These are phyloP conservation scores for Chloropsis hardwickii DNA, from an alignment of 2,113 vertebrate genomes.

Conservation along the genomic window DNA sequence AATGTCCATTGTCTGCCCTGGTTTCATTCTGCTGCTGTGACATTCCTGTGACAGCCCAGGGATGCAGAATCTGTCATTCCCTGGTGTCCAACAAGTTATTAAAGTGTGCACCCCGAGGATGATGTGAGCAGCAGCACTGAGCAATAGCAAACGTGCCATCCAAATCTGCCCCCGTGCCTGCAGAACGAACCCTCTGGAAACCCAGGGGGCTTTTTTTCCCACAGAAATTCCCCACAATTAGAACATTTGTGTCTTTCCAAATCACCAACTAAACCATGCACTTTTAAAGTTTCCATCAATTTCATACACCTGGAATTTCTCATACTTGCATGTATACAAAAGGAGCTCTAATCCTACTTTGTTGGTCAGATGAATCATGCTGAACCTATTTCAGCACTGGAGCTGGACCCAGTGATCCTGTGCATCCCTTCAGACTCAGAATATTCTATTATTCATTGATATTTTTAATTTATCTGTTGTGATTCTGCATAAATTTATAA, in stretches of 20 bases:
- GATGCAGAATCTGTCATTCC: fast-evolving
- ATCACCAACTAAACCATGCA: not conserved
- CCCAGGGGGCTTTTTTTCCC: fast-evolving
- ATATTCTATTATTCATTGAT: not conserved
- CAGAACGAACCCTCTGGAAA: not conserved
- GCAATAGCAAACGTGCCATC: not conserved
- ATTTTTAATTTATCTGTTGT: not conserved
- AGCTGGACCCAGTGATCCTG: not conserved
- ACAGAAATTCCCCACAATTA: not conserved
- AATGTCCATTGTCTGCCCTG: fast-evolving
- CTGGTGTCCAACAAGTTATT: not conserved
- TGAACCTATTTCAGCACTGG: fast-evolving
- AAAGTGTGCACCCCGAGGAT: not conserved
- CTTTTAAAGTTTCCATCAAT: not conserved
- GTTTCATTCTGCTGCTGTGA: fast-evolving
- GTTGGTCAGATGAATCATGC: not conserved
- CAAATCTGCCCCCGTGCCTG: fast-evolving
- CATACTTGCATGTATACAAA: fast-evolving
- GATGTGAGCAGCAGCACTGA: not conserved
- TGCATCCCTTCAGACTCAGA: not conserved
- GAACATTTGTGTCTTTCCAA: not conserved
- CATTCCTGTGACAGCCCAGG: not conserved
- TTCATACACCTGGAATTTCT: not conserved
- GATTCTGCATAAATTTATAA: not conserved
- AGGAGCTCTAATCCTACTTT: not conserved